A percentile compares a stretch with the other conserved stretches of the same genome.
These are phyloP conservation scores for Formica exsecta DNA, from an alignment of 1,140 invertebrate genomes.

Conservation along the genomic window DNA sequence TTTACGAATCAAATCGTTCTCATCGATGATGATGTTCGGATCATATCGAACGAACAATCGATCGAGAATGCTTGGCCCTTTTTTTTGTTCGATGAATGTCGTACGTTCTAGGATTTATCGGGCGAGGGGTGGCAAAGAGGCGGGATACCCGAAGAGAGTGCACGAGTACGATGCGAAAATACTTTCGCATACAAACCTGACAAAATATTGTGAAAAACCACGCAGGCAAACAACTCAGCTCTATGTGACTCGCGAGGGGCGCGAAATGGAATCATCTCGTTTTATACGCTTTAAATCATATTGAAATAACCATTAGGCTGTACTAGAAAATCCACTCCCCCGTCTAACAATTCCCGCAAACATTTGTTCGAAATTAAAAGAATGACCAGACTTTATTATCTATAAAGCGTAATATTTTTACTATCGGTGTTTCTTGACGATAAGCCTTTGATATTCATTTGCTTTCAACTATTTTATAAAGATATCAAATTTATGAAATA, in stretches of 20 bases:
- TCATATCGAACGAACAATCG: not conserved
- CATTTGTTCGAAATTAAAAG: conserved; percentile 16
- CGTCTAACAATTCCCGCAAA: not conserved
- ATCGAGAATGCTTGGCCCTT: not conserved
- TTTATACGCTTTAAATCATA: not conserved
- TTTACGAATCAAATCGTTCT: not conserved
- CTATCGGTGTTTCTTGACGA: too few relatives aligned
- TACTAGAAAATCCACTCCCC: not conserved
- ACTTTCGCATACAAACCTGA: conserved; percentile 64
- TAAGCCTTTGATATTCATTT: too few relatives aligned
- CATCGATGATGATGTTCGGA: conserved; percentile 13
- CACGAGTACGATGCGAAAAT: conserved; percentile 33
- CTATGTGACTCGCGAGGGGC: conserved; percentile 14
- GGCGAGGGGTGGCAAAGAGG: conserved; percentile 36
- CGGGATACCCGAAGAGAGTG: conserved; percentile 27
- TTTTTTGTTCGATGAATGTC: conserved; percentile 38
- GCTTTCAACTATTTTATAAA: too few relatives aligned
- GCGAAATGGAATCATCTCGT: not conserved
- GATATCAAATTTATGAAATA: too few relatives aligned
- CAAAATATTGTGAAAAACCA: conserved; percentile 72
- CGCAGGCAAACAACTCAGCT: conserved; percentile 51
- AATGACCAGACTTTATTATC: not conserved
- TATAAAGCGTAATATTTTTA: too few relatives aligned
- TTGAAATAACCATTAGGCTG: not conserved
- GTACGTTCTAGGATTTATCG: conserved; percentile 6